phyloP scores from a whole-genome alignment of 2,888 invertebrate species.

The Meteorus colon region DNA sequence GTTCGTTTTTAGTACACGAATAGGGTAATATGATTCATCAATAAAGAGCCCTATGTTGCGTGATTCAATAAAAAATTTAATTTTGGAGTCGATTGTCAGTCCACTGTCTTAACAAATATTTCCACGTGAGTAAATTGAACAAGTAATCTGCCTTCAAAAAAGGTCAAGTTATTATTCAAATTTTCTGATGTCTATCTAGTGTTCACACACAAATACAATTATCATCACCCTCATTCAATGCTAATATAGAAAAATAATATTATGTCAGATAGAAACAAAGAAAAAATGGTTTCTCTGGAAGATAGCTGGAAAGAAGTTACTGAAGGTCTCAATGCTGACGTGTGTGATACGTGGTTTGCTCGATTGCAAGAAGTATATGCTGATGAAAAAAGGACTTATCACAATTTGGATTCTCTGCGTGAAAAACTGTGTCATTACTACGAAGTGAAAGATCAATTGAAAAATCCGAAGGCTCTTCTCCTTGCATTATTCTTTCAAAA shows the following conservation, averaged over 20 bases:
- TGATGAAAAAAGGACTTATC: slow-evolving; percentile 74
- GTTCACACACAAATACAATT: too few species aligned
- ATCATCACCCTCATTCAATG: too few species aligned
- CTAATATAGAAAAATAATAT: not conserved
- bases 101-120: slow-evolving; percentile 43
- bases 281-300: slow-evolving; percentile 66
- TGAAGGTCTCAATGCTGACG: slow-evolving; percentile 62
- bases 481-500: slow-evolving; percentile 77
- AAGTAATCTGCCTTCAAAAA: too few species aligned
- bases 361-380: slow-evolving; percentile 71
- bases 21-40: slow-evolving; percentile 25
- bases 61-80: slow-evolving; percentile 45
- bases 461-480: slow-evolving; percentile 73
- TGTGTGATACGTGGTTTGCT: slow-evolving; percentile 71
- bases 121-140: slow-evolving; percentile 41
- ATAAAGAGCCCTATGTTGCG: slow-evolving; percentile 46
- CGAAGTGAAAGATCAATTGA: slow-evolving; percentile 71
- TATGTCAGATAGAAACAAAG: not conserved
- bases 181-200: too few species aligned
- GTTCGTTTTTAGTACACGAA: not conserved
- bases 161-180: too few species aligned
- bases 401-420: slow-evolving; percentile 74
- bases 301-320: slow-evolving; percentile 71
- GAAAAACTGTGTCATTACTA: slow-evolving; percentile 74
- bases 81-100: slow-evolving; percentile 44